Evolutionary conservation across 1,140 invertebrate species (phyloP).

Genomic region (Pomacea maculata): DNA sequence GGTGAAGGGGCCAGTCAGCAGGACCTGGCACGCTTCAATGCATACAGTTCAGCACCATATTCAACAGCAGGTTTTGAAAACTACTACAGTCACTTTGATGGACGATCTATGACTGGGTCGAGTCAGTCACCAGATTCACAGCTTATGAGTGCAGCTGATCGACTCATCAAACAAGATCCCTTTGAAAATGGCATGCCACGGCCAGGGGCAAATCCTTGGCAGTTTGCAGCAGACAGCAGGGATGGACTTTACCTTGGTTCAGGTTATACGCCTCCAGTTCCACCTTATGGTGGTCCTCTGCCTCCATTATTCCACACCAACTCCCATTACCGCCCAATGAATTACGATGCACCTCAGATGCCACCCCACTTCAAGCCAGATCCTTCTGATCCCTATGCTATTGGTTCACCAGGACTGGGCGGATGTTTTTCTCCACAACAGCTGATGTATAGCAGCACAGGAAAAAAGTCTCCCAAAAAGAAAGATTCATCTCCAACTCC

Average conservation of each 20-base stretch:
- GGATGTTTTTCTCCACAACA: slow-evolving; percentile 17
- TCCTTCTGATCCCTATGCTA: slow-evolving; percentile 7
- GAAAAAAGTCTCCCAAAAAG: slow-evolving; percentile 22
- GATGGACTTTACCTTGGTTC: slow-evolving; percentile 16
- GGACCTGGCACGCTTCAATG: slow-evolving; percentile 15
- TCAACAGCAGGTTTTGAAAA: slow-evolving; percentile 13
- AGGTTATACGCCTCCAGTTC: slow-evolving; percentile 6
- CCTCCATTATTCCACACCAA: slow-evolving; percentile 16
- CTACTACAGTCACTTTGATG: slow-evolving; percentile 20
- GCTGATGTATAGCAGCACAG: slow-evolving; percentile 17
- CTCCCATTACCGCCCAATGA: slow-evolving; percentile 19
- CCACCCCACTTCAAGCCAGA: slow-evolving; percentile 8
- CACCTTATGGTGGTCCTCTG: slow-evolving; percentile 8
- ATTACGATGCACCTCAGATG: slow-evolving; percentile 6
- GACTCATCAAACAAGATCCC: slow-evolving; percentile 9
- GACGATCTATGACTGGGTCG: slow-evolving; percentile 8
- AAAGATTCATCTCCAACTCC: slow-evolving; percentile 17
- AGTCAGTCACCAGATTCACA: slow-evolving; percentile 10
- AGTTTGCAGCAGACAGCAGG: slow-evolving; percentile 18
- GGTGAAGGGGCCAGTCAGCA: slow-evolving; percentile 7
- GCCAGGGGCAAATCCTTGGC: slow-evolving; percentile 13
- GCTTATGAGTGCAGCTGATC: slow-evolving; percentile 10
- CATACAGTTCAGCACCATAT: slow-evolving; percentile 7
- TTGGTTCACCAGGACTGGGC: slow-evolving; percentile 3
- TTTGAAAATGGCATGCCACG: slow-evolving; percentile 19